Percentiles rank a stretch among this genome's conserved stretches.
phyloP scores from a whole-genome alignment of 2,797 vertebrate species.

The Hypotaenidia philippensis region DNA sequence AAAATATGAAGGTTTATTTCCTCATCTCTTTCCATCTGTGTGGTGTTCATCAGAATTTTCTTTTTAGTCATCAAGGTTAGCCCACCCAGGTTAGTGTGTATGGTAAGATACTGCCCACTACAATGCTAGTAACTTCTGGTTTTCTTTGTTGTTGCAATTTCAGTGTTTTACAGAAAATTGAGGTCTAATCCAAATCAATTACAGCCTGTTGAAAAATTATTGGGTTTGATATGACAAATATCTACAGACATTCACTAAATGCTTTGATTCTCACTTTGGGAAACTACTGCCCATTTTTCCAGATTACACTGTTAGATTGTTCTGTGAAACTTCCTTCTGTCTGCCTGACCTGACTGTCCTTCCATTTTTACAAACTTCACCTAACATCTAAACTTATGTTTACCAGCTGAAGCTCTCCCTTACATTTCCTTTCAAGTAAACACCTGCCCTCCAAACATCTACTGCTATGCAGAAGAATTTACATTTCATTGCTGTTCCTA shows the following conservation, averaged over 20 bases:
- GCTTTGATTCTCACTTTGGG: neutral
- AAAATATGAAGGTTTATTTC: neutral
- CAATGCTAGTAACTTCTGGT: neutral
- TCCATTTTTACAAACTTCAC: neutral
- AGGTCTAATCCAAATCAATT: neutral
- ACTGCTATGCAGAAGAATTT: conserved; percentile 11
- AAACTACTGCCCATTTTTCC: neutral
- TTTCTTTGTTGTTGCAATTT: neutral
- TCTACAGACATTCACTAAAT: neutral
- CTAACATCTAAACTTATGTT: neutral
- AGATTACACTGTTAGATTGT: accelerated
- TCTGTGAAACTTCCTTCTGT: neutral
- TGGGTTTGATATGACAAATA: neutral
- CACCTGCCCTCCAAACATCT: neutral
- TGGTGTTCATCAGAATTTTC: neutral
- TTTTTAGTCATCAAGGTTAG: neutral
- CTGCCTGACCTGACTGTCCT: neutral
- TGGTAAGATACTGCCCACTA: neutral
- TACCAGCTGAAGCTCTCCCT: neutral
- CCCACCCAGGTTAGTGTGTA: neutral
- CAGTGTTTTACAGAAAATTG: neutral
- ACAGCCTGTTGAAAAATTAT: neutral
- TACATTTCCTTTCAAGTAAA: neutral
- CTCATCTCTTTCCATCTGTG: neutral
- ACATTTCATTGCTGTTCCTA: conserved; percentile 15